phyloP scores from a whole-genome alignment of 2,888 invertebrate species.

The Lacanobia oleracea region DNA sequence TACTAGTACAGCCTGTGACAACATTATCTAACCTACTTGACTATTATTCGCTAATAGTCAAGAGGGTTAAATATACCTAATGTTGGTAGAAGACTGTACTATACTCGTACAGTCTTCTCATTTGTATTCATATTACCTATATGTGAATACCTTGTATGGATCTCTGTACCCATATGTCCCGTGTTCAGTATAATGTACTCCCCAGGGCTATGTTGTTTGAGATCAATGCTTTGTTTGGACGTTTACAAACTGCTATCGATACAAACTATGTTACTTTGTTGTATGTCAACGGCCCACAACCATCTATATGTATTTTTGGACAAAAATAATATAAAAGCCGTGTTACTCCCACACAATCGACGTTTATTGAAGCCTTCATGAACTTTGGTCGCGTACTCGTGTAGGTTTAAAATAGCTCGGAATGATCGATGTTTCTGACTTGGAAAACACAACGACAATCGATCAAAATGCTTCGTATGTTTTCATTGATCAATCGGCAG shows the following conservation, averaged over 20 bases:
- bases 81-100: too few species aligned
- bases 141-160: slow-evolving; percentile 3
- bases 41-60: too few species aligned
- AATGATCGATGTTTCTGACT: slow-evolving; percentile 10
- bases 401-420: slow-evolving; percentile 25
- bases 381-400: slow-evolving; percentile 1
- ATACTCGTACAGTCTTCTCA: background rate
- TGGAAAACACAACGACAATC: slow-evolving; percentile 12
- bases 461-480: slow-evolving; percentile 5
- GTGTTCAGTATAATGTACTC: slow-evolving; percentile 38
- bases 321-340: slow-evolving; percentile 2
- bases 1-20: too few species aligned
- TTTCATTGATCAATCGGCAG: slow-evolving; percentile 24
- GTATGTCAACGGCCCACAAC: background rate
- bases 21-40: too few species aligned
- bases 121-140: slow-evolving; percentile 10
- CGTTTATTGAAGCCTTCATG: slow-evolving; percentile 3
- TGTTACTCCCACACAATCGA: background rate
- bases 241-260: slow-evolving; percentile 28
- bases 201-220: slow-evolving; percentile 39
- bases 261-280: slow-evolving; percentile 19
- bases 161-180: background rate
- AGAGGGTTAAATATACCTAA: too few species aligned
- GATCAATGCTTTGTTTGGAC: slow-evolving; percentile 38
- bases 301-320: background rate